These are phyloP conservation scores for Clamator glandarius DNA, from an alignment of 2,797 vertebrate species.

Conservation along the genomic window DNA sequence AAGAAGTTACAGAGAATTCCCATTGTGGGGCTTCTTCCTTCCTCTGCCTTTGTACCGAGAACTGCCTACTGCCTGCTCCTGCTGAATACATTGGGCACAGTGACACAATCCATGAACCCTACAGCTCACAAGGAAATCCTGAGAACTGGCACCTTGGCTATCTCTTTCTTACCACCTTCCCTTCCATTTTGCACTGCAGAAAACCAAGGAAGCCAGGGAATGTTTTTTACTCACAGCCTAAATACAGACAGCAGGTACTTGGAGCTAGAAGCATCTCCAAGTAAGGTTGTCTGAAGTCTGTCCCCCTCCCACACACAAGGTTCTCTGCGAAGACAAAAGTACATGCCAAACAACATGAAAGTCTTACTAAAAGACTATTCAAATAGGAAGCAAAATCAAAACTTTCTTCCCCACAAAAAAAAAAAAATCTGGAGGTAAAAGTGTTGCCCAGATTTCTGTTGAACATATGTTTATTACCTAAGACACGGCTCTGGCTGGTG, in stretches of 20 bases:
- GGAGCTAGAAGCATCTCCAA: not conserved
- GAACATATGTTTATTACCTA: not conserved
- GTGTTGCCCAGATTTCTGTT: not conserved
- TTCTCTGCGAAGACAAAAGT: not conserved
- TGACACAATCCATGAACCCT: not conserved
- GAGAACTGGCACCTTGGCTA: fast-evolving
- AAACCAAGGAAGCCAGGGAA: not conserved
- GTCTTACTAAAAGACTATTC: not conserved
- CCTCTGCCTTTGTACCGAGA: fast-evolving
- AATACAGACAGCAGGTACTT: not conserved
- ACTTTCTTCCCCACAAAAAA: not conserved
- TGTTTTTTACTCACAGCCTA: not conserved
- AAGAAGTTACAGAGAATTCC: not conserved
- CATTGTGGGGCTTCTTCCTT: not conserved
- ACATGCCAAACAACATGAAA: not conserved
- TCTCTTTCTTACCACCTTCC: not conserved
- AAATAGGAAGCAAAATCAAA: not conserved
- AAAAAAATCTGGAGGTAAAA: not conserved
- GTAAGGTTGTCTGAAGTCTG: not conserved
- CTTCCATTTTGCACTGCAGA: not conserved
- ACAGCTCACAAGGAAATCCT: not conserved
- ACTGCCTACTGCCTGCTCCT: not conserved
- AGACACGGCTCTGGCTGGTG: not conserved
- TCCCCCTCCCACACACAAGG: not conserved
- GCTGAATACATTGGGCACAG: not conserved